These are phyloP conservation scores for Alectura lathami DNA, from an alignment of 2,113 vertebrate species.

Conservation along the genomic window DNA sequence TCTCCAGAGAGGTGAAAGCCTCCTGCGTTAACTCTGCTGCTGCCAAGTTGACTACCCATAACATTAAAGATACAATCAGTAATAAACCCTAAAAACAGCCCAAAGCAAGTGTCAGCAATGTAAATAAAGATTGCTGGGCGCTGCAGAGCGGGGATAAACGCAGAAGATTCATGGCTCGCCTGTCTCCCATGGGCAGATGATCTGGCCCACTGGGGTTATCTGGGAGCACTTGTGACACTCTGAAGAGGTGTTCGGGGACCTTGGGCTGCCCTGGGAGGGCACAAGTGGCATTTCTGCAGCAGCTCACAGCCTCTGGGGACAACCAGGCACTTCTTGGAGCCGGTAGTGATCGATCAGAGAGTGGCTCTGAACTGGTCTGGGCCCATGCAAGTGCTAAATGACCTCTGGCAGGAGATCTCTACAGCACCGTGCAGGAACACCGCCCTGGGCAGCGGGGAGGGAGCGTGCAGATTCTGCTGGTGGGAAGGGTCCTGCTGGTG, in stretches of 20 bases:
- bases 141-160: neutral
- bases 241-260: accelerated
- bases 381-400: neutral
- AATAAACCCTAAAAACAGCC: conserved; percentile 61
- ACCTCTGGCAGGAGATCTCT: neutral
- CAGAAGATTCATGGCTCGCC: conserved; percentile 27
- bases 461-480: accelerated
- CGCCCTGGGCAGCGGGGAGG: neutral
- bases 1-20: neutral
- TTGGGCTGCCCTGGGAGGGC: neutral
- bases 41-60: conserved; percentile 63
- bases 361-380: neutral
- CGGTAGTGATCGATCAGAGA: neutral
- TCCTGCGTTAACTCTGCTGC: conserved; percentile 14
- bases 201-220: neutral
- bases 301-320: neutral
- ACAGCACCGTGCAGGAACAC: neutral
- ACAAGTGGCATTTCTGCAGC: neutral
- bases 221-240: accelerated
- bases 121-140: conserved; percentile 31
- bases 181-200: neutral
- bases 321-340: neutral
- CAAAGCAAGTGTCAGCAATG: conserved; percentile 26
- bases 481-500: neutral
- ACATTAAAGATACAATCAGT: conserved; percentile 51